Base-by-base conservation (phyloP, 2,888 invertebrate genomes). In the Amiota communis region DNA sequence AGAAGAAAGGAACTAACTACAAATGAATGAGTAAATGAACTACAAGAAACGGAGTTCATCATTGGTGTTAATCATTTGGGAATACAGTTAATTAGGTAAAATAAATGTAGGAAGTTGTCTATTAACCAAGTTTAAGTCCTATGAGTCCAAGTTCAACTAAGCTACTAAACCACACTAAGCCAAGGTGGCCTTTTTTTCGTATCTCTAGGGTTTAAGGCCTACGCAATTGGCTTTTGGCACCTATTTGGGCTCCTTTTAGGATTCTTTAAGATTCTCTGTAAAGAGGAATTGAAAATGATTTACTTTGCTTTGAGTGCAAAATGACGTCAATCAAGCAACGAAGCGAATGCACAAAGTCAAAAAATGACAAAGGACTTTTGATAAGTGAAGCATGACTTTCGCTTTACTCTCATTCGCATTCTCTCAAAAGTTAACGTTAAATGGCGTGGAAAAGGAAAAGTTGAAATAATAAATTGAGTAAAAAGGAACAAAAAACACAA, bases 281-380 rank as follows among this genome's bases (percentile, higher is more conserved):
- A 6, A 36, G 6, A 6, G 36, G 3, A 6, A 36, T 4, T 36
- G 36, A 36, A 36, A 36, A 36, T 36, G 0, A 36, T 36, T 36
- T 36, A 23, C 23, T 36, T 36, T 36, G 6, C 36, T 36, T 36
- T 6, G 36, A 36, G 36, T 36, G 36, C 20, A 49, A 59, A 73
- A 67, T 69, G 81, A 83, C 83, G 83, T 83, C 83, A 83, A 83
- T 84, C 83, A 83, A 82, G 83, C 83, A 81, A 78, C 81, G 84
- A 81, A 84, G 81, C 81, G 78, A 75, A 76, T 80, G 77, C 80
- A 74, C 67, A 23, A 51, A 68, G 51, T 46, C 36, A 49, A 53
- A 51, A 23, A 65, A 48, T 36, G 36, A 36, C 36, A 36, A 36
- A 36, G 36, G 36, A 36, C 36, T 9, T 47, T 23, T 48, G 49